Conservation (phyloP, 53 echinoderm and acorn worm species). For the Holothuria leucospilota region DNA sequence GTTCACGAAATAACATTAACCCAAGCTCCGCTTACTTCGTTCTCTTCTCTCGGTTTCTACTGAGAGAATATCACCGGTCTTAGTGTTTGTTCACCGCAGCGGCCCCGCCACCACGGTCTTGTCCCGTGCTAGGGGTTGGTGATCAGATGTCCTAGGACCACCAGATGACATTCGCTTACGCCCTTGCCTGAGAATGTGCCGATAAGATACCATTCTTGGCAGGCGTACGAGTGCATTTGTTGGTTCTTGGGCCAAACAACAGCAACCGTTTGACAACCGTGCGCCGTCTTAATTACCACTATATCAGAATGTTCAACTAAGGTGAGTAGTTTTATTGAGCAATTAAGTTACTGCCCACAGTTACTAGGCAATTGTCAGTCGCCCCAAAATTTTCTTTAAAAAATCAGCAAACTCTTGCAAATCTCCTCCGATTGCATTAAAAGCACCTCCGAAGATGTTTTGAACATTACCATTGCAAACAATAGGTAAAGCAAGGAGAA, state of each 20-base stretch:
- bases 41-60: slow-evolving; percentile 16
- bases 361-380: too few species aligned
- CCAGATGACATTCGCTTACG: background rate
- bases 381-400: too few species aligned
- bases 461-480: too few species aligned
- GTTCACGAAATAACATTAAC: slow-evolving; percentile 44
- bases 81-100: slow-evolving; percentile 61
- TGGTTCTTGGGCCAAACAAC: slow-evolving; percentile 54
- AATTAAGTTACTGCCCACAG: too few species aligned
- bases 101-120: slow-evolving; percentile 84
- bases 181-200: too few species aligned
- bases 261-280: background rate
- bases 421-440: too few species aligned
- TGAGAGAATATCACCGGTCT: slow-evolving; percentile 30
- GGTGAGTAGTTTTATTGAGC: too few species aligned
- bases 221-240: slow-evolving; percentile 47
- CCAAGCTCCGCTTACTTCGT: slow-evolving; percentile 57
- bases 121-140: slow-evolving; percentile 83
- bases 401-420: too few species aligned
- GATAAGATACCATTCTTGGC: slow-evolving; percentile 20
- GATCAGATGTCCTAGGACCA: slow-evolving; percentile 41
- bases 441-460: too few species aligned
- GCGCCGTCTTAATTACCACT: too few species aligned
- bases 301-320: too few species aligned
- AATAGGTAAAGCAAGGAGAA: too few species aligned